Conservation (phyloP, 2,113 vertebrate genomes). For the Mus musculus region DNA sequence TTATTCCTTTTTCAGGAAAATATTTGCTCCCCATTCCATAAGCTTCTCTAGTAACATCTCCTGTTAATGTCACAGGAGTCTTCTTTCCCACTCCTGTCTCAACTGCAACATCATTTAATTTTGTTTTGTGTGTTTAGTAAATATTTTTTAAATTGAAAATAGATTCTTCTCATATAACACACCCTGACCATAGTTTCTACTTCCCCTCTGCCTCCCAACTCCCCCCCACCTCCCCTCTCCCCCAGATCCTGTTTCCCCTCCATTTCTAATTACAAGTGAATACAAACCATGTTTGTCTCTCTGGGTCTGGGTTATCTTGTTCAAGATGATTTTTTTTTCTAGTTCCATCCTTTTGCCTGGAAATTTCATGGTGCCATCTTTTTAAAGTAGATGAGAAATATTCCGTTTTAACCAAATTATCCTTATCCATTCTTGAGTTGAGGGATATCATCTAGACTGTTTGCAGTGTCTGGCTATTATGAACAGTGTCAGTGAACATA, state of each 20-base stretch:
- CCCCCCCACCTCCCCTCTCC: too few relatives aligned
- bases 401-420: background rate
- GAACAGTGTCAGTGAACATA: background rate
- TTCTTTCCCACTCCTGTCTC: background rate
- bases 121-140: constrained; percentile 6
- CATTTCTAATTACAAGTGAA: background rate
- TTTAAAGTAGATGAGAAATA: background rate
- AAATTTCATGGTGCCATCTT: background rate
- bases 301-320: background rate
- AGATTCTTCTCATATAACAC: background rate
- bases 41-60: background rate
- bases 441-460: background rate
- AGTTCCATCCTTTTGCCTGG: background rate
- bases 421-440: background rate
- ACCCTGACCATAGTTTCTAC: background rate
- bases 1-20: constrained; percentile 41
- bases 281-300: background rate
- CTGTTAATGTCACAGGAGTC: background rate
- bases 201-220: background rate
- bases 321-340: background rate
- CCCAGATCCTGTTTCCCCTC: too few relatives aligned
- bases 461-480: background rate
- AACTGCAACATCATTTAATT: background rate
- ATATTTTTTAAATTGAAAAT: background rate
- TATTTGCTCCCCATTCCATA: background rate